Base-by-base conservation (phyloP, 1,140 invertebrate species). In the Nasonia giraulti region DNA sequence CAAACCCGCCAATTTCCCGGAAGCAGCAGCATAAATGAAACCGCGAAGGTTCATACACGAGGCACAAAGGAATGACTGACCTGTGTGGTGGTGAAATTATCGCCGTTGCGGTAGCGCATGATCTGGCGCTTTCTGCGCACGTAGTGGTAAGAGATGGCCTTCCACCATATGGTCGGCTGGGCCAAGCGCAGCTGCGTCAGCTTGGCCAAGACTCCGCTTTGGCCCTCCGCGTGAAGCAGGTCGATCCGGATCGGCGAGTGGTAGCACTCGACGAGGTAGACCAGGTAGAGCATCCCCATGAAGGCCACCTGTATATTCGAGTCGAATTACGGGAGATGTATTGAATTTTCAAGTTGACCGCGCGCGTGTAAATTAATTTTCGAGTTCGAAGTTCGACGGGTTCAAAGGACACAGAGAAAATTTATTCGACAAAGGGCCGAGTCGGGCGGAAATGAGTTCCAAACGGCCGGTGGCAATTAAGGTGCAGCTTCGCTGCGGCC, bases 71-170 rank as follows among this genome's bases (percentile, higher is more conserved):
- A 62, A 62, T 62, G 20, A 47, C 50, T 62, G 92, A 97, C 96
- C 94, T 97, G 96, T 68, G 96, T 97, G 14, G 96, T 96, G 1
- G 96, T 97, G 89, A 96, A 97, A 74, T 96, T 96, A 90, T 97
- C 96, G 8, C 96, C 97, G 92, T 97, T 97, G 75, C 96, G 93
- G 89, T 97, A 97, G 76, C 96, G 94, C 73, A 95, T 96, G 87
- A 96, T 95, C 90, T 96, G 95, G 62, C 96, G 92, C 88, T 97
- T 97, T 84, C 96, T 93, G 69, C 97, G 91, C 40, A 97, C 95
- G 90, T 97, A 97, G 92, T 98, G 97, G 91, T 97, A 98, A 89
- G 96, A 97, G 73, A 97, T 95, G 20, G 96, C 96, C 89, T 97
- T 97, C 97, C 97, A 98, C 97, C 97, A 98, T 31, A 98, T 96